Evolutionary conservation across 2,797 vertebrate species (phyloP).

Genomic region (Pantherophis vulpinus): DNA sequence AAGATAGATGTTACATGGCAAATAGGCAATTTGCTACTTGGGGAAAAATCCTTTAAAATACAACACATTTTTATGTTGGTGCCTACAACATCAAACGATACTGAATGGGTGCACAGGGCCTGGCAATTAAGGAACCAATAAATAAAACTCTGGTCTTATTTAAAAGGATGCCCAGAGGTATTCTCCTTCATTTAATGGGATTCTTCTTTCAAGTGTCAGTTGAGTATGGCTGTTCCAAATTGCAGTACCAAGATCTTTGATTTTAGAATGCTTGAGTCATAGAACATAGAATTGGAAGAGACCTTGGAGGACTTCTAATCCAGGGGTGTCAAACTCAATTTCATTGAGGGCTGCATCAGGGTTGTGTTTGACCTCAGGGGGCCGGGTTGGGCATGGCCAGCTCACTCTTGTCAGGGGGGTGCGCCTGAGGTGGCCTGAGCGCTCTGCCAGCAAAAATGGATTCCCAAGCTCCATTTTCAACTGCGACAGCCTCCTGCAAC

Average conservation of each 20-base stretch:
- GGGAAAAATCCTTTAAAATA: background rate
- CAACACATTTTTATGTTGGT: background rate
- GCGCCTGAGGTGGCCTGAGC: no score
- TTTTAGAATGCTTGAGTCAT: background rate
- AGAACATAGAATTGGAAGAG: background rate
- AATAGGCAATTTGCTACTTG: background rate
- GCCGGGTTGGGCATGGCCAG: no score
- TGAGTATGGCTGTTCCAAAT: background rate
- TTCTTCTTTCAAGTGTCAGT: background rate
- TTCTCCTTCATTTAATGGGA: background rate
- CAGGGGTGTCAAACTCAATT: background rate
- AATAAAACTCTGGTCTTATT: background rate
- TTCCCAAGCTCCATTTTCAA: no score
- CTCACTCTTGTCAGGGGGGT: no score
- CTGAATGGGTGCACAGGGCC: background rate
- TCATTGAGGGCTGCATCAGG: no score
- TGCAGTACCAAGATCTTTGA: background rate
- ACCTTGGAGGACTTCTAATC: background rate
- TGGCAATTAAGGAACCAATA: background rate
- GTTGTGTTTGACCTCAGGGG: no score
- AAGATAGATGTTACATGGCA: background rate
- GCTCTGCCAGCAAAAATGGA: no score
- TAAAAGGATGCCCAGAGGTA: background rate
- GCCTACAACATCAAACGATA: background rate
- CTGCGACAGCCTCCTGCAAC: no score